Evolutionary conservation across 2,888 invertebrate genomes (phyloP), one percentile per base, ranked within the genome.

Genomic region (Parnassius mnemosyne): DNA sequence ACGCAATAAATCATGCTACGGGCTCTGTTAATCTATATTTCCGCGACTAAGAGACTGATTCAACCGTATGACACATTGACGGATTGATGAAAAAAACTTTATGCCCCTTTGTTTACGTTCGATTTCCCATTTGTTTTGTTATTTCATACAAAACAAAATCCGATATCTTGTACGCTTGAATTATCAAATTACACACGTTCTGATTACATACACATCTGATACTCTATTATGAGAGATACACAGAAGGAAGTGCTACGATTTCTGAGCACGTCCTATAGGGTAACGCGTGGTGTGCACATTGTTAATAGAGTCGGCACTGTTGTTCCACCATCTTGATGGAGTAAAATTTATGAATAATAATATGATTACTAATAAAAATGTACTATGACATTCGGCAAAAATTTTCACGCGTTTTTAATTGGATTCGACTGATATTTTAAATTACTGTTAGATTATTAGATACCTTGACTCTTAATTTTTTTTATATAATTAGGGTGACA

Each of bases 211-310:
- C 10, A 54, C n/a, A 12, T 52, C 47, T 13, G 57, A 44, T 52
- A 52, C 20, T 41, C 51, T 46, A 46, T 56, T 52, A 51, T 34
- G 12, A 9, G 43, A 57, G 16, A 34, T 34, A 34, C 34, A 34
- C 5, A 5, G 34, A 34, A 34, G 34, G 34, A 5, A 44, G 13
- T 20, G 49, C n/a, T 62, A 58, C 50, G 57, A 49, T 62, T 62
- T 62, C 62, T 10, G 53, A 43, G 42, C 63, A 63, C 62, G 61
- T 67, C 52, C 57, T 55, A 49, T 43, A 52, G 66, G 57, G 55
- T n/a, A 49, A 42, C 44, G 52, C 11, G 51, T n/a, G 13, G 10
- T 43, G 41, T 43, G n/a, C 16, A 42, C 56, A 34, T 47, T 54
- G 63, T 52, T 55, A 52, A 54, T 50, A 46, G 20, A 56, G 2